A percentile compares a stretch with the other conserved stretches of the same genome.
These are phyloP conservation scores for Syrista parreyssii DNA, from an alignment of 2,888 invertebrate genomes.

Conservation along the genomic window DNA sequence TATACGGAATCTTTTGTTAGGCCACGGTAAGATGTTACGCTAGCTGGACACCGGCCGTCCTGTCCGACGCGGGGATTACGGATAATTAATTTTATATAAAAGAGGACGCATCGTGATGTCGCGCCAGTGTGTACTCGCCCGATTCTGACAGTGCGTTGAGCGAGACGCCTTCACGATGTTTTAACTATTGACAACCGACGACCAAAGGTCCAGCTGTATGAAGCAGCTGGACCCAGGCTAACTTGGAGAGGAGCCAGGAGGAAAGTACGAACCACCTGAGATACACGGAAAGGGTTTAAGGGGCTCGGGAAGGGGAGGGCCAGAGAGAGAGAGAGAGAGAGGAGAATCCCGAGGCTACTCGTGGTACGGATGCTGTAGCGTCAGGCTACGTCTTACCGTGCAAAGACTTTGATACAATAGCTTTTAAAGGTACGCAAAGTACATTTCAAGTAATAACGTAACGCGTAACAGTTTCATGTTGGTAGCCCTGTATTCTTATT, in stretches of 20 bases:
- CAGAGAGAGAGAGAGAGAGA: background rate
- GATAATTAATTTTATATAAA: background rate
- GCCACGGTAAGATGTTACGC: slow-evolving; percentile 27
- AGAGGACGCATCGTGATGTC: background rate
- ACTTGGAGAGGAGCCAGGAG: background rate
- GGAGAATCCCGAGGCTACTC: background rate
- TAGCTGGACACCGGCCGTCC: background rate
- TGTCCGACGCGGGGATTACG: background rate
- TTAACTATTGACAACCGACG: slow-evolving; percentile 1
- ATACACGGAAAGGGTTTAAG: background rate
- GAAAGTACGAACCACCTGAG: background rate
- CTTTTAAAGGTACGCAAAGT: slow-evolving; percentile 42
- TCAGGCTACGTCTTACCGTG: slow-evolving; percentile 26
- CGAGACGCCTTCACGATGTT: slow-evolving; percentile 2
- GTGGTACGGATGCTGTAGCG: slow-evolving; percentile 2
- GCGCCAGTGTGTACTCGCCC: background rate
- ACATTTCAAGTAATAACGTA: slow-evolving; percentile 43
- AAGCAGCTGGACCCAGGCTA: slow-evolving; percentile 32
- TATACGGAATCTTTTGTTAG: slow-evolving; percentile 45
- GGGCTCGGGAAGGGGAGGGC: background rate
- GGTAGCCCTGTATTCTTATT: slow-evolving; percentile 51
- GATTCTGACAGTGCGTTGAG: slow-evolving; percentile 3
- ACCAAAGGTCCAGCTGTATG: slow-evolving; percentile 38
- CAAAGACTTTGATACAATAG: slow-evolving; percentile 37
- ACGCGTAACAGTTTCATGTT: slow-evolving; percentile 44